phyloP scores from a whole-genome alignment of 2,797 vertebrate species.

The Scolopax rusticola region DNA sequence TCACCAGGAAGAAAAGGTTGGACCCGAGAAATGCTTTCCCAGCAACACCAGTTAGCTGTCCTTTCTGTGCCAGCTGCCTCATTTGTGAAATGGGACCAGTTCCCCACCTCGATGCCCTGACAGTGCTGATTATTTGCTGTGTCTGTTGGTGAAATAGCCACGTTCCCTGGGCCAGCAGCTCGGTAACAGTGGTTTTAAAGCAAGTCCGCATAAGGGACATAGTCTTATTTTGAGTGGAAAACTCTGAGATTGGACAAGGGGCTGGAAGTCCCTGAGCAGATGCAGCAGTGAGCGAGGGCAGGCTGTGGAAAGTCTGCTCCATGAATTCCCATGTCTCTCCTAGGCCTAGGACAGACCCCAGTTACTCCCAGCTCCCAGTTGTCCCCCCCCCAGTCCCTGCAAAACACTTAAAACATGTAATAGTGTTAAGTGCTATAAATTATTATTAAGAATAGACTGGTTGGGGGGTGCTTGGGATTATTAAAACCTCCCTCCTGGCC shows the following conservation, averaged over 20 bases:
- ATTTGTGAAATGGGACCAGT: not conserved
- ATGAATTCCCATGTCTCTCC: not conserved
- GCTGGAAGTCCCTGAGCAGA: not conserved
- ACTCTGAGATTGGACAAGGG: not conserved
- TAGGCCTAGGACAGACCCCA: not conserved
- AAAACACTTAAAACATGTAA: not conserved
- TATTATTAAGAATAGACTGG: not conserved
- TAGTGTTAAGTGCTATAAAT: not conserved
- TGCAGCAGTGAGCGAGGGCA: not conserved
- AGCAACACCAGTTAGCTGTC: not conserved
- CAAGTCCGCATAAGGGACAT: not conserved
- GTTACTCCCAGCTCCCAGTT: not conserved
- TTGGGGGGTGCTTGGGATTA: not conserved
- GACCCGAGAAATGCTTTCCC: not conserved
- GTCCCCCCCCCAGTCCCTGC: too few relatives aligned
- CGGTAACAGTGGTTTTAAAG: not conserved
- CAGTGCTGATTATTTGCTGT: not conserved
- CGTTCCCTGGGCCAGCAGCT: rapidly evolving
- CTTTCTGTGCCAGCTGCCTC: not conserved
- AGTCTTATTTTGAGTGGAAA: not conserved
- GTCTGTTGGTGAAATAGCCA: not conserved
- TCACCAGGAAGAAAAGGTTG: not conserved
- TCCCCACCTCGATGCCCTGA: not conserved
- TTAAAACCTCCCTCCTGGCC: not conserved
- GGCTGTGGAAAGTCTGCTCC: not conserved